Conservation (phyloP, 2,113 vertebrate species). For the Menidia beryllina region DNA sequence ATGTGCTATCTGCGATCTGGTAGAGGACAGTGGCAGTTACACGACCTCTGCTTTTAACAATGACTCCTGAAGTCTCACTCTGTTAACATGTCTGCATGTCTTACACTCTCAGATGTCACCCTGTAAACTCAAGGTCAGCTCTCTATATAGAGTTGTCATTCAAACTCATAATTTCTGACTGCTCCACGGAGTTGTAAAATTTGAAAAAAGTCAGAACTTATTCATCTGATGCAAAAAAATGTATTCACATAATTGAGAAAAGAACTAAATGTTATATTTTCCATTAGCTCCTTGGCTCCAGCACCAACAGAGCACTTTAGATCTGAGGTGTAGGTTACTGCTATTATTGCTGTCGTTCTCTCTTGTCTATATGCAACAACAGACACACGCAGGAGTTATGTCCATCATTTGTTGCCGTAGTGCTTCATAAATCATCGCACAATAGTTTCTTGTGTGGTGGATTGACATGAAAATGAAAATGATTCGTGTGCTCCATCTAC, state of each 20-base stretch:
- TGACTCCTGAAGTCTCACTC: conserved; percentile 10
- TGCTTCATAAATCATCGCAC: background rate
- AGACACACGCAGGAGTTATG: conserved; percentile 22
- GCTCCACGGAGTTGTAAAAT: conserved; percentile 3
- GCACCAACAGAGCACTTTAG: conserved; percentile 20
- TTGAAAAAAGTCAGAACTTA: background rate
- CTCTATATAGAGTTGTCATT: conserved; percentile 3
- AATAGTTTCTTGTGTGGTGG: background rate
- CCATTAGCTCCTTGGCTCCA: conserved; percentile 15
- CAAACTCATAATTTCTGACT: background rate
- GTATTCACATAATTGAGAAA: background rate
- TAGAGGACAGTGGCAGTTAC: conserved; percentile 12
- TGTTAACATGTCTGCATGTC: conserved; percentile 26
- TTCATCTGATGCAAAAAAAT: background rate
- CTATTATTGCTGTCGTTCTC: conserved; percentile 42
- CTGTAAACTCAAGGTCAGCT: conserved; percentile 38
- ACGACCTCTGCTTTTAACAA: conserved; percentile 16
- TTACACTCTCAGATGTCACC: conserved; percentile 31
- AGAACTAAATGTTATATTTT: conserved; percentile 12
- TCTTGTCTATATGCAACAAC: conserved; percentile 35
- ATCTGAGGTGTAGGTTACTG: conserved; percentile 27
- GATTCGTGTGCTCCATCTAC: conserved; percentile 30
- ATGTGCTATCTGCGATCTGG: conserved; percentile 9
- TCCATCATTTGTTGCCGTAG: conserved; percentile 35
- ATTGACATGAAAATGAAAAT: background rate